Conservation (phyloP, 2,888 invertebrate species). For the Pilophorus perplexus region DNA sequence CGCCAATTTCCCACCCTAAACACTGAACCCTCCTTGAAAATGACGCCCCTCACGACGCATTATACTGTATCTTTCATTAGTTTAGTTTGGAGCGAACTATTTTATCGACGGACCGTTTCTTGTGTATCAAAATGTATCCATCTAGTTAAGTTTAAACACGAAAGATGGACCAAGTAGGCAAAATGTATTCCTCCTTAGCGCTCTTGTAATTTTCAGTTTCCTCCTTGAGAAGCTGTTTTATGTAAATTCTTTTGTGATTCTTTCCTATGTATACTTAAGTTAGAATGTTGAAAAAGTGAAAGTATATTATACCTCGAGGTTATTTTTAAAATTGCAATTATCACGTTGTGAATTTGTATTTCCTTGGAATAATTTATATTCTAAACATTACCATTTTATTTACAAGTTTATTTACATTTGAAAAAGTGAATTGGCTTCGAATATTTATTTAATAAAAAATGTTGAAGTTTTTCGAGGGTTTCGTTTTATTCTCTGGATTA, state of each 20-base stretch:
- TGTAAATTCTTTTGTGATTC: conserved; percentile 23
- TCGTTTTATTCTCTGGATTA: no score
- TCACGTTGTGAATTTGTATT: conserved; percentile 32
- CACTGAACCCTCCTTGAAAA: neutral
- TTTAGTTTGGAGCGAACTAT: neutral
- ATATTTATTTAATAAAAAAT: conserved; percentile 34
- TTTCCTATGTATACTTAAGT: conserved; percentile 19
- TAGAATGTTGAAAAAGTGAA: conserved; percentile 11
- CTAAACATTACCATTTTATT: conserved; percentile 31
- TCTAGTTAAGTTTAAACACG: conserved; percentile 3
- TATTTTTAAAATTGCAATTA: conserved; percentile 16
- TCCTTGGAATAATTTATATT: conserved; percentile 25
- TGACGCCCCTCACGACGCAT: neutral
- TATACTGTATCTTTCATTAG: no score
- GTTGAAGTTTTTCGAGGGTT: conserved; percentile 31
- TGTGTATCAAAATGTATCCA: conserved; percentile 14
- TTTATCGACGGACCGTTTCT: neutral
- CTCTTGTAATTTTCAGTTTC: neutral
- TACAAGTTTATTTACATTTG: no score
- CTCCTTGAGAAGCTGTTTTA: no score
- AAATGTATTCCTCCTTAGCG: neutral
- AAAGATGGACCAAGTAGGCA: conserved; percentile 29
- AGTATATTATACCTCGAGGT: conserved; percentile 25
- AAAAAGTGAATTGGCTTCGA: conserved; percentile 16
- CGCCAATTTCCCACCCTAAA: no score